A percentile compares a stretch with the other conserved stretches of the same genome.
Conservation (phyloP, 2,888 invertebrate genomes). For the Drosophila phalerata region DNA sequence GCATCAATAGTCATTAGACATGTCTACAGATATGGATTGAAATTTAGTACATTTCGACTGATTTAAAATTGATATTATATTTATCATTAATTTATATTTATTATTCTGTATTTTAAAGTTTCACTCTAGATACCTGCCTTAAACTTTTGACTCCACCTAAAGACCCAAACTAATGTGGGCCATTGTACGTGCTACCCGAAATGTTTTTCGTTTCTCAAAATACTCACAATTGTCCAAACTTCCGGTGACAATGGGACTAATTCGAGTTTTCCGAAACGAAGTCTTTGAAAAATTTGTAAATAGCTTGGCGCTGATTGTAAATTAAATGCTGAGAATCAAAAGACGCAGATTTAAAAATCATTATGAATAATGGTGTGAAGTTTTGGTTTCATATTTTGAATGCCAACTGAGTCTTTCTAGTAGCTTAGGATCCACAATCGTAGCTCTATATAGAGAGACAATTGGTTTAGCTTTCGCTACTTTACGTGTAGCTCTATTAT, state of each 20-base stretch:
- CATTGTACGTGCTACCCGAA: constrained; percentile 5
- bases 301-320: constrained; percentile 45
- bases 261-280: constrained; percentile 21
- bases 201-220: constrained; percentile 6
- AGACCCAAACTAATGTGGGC: neutral
- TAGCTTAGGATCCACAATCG: constrained; percentile 2
- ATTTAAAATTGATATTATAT: neutral
- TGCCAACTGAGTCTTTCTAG: constrained; percentile 14
- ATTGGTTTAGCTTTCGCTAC: constrained; percentile 11
- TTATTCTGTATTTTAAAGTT: neutral
- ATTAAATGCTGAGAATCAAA: constrained; percentile 49
- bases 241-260: constrained; percentile 53
- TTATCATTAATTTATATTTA: neutral
- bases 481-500: constrained; percentile 10
- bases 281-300: constrained; percentile 10
- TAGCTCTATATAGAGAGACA: neutral
- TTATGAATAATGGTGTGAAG: constrained; percentile 59
- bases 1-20: neutral
- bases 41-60: neutral
- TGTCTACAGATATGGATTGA: neutral
- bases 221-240: constrained; percentile 45
- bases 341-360: constrained; percentile 46
- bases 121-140: neutral
- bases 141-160: constrained; percentile 3
- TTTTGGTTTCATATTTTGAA: constrained; percentile 6